Evolutionary conservation across 2,888 invertebrate species (phyloP).

Genomic region (Sphinx pinastri): DNA sequence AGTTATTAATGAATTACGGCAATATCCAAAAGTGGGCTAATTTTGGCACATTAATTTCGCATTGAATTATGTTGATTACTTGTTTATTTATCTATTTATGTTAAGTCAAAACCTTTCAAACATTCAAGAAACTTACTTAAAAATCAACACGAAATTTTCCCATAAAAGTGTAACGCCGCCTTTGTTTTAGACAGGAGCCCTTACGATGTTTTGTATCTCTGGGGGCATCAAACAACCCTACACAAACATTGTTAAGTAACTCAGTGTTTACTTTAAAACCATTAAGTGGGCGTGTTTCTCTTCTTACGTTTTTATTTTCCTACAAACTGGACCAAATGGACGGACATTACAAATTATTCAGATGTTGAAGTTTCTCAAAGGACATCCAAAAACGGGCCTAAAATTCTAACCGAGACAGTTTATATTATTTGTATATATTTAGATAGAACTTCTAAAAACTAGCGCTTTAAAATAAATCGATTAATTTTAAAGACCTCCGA

Average conservation of each 20-base stretch:
- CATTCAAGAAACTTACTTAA: conserved; percentile 7
- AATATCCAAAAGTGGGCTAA: too few species aligned
- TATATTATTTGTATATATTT: too few species aligned
- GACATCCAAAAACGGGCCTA: too few species aligned
- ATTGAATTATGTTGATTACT: background rate
- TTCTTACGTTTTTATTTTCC: background rate
- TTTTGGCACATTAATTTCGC: too few species aligned
- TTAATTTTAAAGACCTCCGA: too few species aligned
- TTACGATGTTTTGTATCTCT: conserved; percentile 11
- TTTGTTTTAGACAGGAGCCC: conserved; percentile 26
- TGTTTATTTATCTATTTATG: background rate
- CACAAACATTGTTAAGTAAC: conserved; percentile 52
- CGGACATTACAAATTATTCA: background rate
- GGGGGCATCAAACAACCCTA: conserved; percentile 39
- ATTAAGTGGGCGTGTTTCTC: conserved; percentile 35
- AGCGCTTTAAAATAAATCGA: too few species aligned
- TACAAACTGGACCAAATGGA: background rate
- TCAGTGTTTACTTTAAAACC: conserved; percentile 45
- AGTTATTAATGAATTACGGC: too few species aligned
- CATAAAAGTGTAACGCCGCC: conserved; percentile 33
- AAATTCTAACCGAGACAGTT: too few species aligned
- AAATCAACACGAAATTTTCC: conserved; percentile 36
- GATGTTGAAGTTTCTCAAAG: too few species aligned
- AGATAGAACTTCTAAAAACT: too few species aligned
- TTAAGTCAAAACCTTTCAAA: background rate